Evolutionary conservation across 2,113 vertebrate genomes (phyloP), one percentile per base, ranked within the genome.

Genomic region (Barnardius zonarius): DNA sequence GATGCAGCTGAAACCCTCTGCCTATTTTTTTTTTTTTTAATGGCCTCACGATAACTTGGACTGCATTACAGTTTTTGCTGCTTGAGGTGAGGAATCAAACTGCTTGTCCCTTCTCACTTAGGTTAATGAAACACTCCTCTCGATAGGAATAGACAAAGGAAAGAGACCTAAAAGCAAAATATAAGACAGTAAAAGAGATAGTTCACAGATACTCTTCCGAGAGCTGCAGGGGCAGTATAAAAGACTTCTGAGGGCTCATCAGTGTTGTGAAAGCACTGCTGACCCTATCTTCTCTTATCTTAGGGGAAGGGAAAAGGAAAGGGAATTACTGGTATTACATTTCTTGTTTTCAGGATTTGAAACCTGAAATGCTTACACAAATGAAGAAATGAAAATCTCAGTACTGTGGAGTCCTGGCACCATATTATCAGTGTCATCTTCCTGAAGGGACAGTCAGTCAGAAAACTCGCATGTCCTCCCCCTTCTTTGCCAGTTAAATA

Each of bases 1-100:
- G 70, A 69, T 51, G 46, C 35, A 52, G 39, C 33, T 2, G 2
- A 89, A 61, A 31, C 13, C 31, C 7, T 1, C 0, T 5, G 8
- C 18, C 24, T 54, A 0, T 23, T 30, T 49, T 11, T 48, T 49
- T 11, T 48, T 46, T 39, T 78, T 86, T 63, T 72, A 66, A 25
- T 41, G 41, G 27, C 24, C 18, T 51, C 24, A 8, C 0, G 0
- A 7, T 84, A 68, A 37, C 22, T 14, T 44, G 31, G 61, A 73
- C 44, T 5, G 0, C 17, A 3, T 41, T 31, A 23, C 17, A 5
- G 20, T 69, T 63, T 67, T 84, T 66, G 31, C 48, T 81, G 52
- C 69, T 84, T 5, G n/a, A 75, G 33, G 49, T 86, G 49, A 63
- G 57, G 24, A 52, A 69, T 27, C 11, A 35, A 68, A 63, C 48